Conservation (phyloP, 1,140 invertebrate species). For the Bombus affinis region DNA sequence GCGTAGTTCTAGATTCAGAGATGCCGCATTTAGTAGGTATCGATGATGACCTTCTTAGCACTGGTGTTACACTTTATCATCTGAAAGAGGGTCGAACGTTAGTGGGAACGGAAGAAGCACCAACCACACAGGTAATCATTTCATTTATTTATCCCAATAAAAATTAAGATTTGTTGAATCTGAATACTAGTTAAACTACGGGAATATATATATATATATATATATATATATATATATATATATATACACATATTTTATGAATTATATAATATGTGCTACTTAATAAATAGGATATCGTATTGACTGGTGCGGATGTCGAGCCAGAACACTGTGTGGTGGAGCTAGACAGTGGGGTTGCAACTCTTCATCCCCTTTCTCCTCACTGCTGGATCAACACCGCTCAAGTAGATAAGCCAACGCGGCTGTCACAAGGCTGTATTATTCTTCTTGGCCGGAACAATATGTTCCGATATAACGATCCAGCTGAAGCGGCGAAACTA, state of each 20-base stretch:
- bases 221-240: background rate
- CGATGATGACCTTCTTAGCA: conserved; percentile 93
- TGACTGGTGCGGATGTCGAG: conserved; percentile 91
- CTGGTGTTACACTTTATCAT: conserved; percentile 95
- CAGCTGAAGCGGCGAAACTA: conserved; percentile 93
- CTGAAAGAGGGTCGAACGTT: conserved; percentile 91
- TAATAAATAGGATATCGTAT: conserved; percentile 88
- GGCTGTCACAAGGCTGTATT: conserved; percentile 91
- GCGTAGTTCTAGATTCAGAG: conserved; percentile 95
- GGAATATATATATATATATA: background rate
- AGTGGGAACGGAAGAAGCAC: conserved; percentile 89
- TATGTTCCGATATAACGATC: conserved; percentile 97
- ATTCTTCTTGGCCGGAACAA: conserved; percentile 94
- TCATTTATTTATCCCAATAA: background rate
- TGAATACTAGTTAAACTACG: background rate
- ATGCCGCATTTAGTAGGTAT: conserved; percentile 96
- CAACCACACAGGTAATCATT: conserved; percentile 76
- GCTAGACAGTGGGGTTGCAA: conserved; percentile 89
- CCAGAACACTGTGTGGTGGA: conserved; percentile 92
- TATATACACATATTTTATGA: background rate
- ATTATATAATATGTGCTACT: background rate
- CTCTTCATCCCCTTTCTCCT: conserved; percentile 88
- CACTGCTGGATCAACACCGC: conserved; percentile 94
- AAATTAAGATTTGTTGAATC: background rate
- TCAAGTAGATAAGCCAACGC: conserved; percentile 88